Percentiles rank a stretch among this genome's conserved stretches.
These are phyloP conservation scores for Ranitomeya imitator DNA, from an alignment of 2,113 vertebrate genomes.

Conservation along the genomic window DNA sequence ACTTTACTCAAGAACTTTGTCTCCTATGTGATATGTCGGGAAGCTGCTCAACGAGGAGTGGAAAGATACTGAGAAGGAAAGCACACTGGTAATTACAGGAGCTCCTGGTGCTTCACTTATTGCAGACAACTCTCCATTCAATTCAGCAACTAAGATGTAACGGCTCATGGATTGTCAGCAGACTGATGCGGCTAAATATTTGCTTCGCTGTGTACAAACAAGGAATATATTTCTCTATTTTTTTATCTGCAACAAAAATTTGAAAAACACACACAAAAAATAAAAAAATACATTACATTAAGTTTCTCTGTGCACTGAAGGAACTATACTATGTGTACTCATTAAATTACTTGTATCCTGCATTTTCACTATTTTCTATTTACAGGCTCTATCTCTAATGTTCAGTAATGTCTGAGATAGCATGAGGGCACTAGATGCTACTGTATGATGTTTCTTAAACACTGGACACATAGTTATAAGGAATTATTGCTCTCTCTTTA, in stretches of 20 bases:
- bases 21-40: slow-evolving; percentile 11
- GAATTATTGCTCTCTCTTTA: no score
- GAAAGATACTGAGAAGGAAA: neutral
- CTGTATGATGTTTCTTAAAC: no score
- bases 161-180: neutral
- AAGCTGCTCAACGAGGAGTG: slow-evolving; percentile 22
- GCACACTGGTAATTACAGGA: neutral
- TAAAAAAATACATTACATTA: no score
- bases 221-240: neutral
- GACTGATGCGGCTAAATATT: neutral
- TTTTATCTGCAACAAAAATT: neutral
- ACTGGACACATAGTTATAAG: no score
- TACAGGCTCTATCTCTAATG: no score
- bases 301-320: no score
- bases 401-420: no score
- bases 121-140: neutral
- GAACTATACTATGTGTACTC: no score
- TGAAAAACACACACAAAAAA: neutral
- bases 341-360: no score
- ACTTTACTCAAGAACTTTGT: slow-evolving; percentile 5
- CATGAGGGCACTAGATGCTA: no score
- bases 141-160: neutral
- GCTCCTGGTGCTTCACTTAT: neutral
- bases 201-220: neutral
- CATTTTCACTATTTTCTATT: no score